Conservation (phyloP, 2,888 invertebrate species). For the Temnothorax ravouxi region DNA sequence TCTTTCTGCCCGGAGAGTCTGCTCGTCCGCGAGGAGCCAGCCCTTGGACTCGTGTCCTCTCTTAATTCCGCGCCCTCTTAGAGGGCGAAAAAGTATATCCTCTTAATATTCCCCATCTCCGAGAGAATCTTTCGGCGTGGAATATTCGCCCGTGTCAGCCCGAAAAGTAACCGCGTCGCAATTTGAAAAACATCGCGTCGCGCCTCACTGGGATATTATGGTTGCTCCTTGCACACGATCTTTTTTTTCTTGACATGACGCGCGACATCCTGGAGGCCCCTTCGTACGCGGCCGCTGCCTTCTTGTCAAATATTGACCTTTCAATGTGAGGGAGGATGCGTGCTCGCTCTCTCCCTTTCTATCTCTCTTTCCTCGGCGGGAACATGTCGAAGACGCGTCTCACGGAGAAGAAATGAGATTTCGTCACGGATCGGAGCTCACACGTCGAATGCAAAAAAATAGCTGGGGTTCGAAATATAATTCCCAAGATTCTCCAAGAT, state of each 20-base stretch:
- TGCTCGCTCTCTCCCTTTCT: background rate
- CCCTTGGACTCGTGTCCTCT: slow-evolving; percentile 50
- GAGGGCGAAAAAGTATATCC: slow-evolving; percentile 40
- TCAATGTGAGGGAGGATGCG: slow-evolving; percentile 44
- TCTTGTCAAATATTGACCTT: slow-evolving; percentile 67
- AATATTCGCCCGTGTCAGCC: slow-evolving; percentile 67
- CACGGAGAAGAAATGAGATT: slow-evolving; percentile 59
- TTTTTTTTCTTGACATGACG: slow-evolving; percentile 17
- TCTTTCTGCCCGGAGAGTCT: slow-evolving; percentile 61
- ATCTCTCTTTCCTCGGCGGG: background rate
- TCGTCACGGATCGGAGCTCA: slow-evolving; percentile 38
- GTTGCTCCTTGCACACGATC: slow-evolving; percentile 15
- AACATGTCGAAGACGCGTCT: slow-evolving; percentile 55
- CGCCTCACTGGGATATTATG: slow-evolving; percentile 14
- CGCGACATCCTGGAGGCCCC: slow-evolving; percentile 44
- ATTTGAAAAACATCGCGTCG: slow-evolving; percentile 34
- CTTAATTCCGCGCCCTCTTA: slow-evolving; percentile 35
- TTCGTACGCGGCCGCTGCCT: slow-evolving; percentile 10
- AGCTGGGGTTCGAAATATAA: slow-evolving; percentile 24
- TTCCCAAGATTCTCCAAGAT: background rate
- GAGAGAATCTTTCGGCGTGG: background rate
- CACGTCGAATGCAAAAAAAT: slow-evolving; percentile 56
- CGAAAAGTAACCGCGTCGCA: slow-evolving; percentile 55
- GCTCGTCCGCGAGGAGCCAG: slow-evolving; percentile 2
- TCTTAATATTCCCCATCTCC: slow-evolving; percentile 33